phyloP scores from a whole-genome alignment of 1,140 invertebrate genomes.

The Hylyphantes graminicola region DNA sequence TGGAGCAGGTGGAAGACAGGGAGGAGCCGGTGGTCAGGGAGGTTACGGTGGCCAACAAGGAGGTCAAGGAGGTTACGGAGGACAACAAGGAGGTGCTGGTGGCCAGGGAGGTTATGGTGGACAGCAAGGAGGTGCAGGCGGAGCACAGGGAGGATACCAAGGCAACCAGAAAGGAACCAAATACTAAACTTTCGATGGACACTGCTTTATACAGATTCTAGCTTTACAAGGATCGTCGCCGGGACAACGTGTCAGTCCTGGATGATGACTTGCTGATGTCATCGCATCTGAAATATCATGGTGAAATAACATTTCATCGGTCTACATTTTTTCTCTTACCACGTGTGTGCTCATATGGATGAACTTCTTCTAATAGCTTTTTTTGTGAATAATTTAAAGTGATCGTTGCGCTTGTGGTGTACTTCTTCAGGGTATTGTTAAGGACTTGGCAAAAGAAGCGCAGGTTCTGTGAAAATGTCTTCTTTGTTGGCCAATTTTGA shows the following conservation, averaged over 20 bases:
- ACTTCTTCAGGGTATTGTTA: neutral
- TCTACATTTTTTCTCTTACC: conserved; percentile 17
- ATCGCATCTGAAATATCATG: conserved; percentile 28
- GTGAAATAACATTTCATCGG: conserved; percentile 3
- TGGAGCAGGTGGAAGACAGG: neutral
- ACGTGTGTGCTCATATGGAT: conserved; percentile 49
- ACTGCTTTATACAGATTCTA: conserved; percentile 39
- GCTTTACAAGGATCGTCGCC: conserved; percentile 43
- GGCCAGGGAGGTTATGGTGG: no score
- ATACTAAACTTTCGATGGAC: conserved; percentile 19
- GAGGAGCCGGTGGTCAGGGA: no score
- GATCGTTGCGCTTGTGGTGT: conserved; percentile 15
- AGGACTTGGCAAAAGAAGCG: neutral
- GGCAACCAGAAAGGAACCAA: conserved; percentile 18
- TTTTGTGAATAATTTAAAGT: conserved; percentile 12
- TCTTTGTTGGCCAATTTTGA: conserved; percentile 18
- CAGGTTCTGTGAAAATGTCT: no score
- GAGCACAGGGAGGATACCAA: conserved; percentile 13
- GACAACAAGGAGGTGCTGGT: no score
- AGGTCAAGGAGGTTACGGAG: no score
- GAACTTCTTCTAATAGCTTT: conserved; percentile 25
- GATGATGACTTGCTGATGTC: conserved; percentile 25
- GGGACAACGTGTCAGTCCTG: conserved; percentile 57
- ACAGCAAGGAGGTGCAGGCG: conserved; percentile 11
- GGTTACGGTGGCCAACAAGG: no score